Evolutionary conservation across 2,113 vertebrate genomes (phyloP), one percentile per base, ranked within the genome.

Genomic region (Leptobrachium ailaonicum): DNA sequence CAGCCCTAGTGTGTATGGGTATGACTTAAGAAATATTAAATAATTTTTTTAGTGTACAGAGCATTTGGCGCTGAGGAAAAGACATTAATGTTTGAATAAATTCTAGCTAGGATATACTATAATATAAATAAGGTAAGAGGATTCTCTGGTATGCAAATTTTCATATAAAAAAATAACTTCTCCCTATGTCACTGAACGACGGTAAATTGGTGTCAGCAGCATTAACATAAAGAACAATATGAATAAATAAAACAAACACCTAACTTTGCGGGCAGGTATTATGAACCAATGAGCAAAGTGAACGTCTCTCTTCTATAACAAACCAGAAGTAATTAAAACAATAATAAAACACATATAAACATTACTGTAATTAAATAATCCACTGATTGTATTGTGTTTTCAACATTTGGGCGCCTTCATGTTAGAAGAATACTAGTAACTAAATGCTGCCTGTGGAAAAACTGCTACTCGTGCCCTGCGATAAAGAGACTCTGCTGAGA

Each of bases 261-360:
- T 67, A 67, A 41, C 66, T 56, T 79, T 79, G 79, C 66, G 79
- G 81, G 71, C 70, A 82, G 76, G 75, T 62, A 54, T 45, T 7
- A 13, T n/a, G 41, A 41, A 56, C 79, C 80, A 71, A 71, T 12
- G 13, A 12, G 13, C 10, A 12, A 14, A 2, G 81, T 53, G 83
- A 45, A 32, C 67, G 77, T 89, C 84, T 76, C 72, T 83, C 72
- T 0, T 85, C 71, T 14, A 84, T 80, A 82, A 60, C 66, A 20
- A 41, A 80, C 50, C 63, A 83, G 83, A 80, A 86, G 77, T 85
- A 87, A 87, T 82, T 84, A 83, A 83, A 84, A 13, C 72, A 53
- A 77, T 70, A 53, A 72, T 77, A 82, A 53, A 70, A 68, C 73
- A 77, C 75, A 85, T 58, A 76, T 81, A 77, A 64, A 66, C 81